These are phyloP conservation scores for Salmo trutta DNA, from an alignment of 2,797 vertebrate genomes.

Conservation along the genomic window DNA sequence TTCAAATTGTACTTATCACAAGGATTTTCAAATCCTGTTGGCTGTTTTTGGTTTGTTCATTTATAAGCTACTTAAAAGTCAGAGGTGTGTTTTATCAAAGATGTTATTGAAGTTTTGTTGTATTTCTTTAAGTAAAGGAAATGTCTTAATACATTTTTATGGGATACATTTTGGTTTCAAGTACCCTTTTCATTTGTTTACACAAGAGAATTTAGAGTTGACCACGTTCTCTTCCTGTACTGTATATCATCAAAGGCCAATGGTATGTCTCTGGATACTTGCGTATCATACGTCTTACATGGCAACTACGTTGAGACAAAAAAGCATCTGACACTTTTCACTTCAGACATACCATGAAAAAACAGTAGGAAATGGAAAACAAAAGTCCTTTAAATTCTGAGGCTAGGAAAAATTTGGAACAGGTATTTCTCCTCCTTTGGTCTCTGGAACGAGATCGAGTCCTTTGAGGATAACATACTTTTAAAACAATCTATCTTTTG, in stretches of 20 bases:
- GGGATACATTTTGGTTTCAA: background rate
- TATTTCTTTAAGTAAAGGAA: background rate
- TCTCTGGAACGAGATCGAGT: constrained; percentile 49
- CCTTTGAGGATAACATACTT: constrained; percentile 61
- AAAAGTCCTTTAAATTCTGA: constrained; percentile 12
- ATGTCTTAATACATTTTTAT: background rate
- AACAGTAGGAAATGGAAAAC: background rate
- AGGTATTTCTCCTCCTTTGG: constrained; percentile 43
- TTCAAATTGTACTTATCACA: background rate
- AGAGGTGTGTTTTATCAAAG: background rate
- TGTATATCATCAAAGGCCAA: background rate
- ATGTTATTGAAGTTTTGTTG: background rate
- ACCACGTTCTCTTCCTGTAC: background rate
- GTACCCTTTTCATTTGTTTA: background rate
- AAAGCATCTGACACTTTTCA: background rate
- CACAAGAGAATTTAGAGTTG: background rate
- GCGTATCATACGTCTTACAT: background rate
- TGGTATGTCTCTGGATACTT: background rate
- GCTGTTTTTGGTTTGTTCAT: too few species aligned
- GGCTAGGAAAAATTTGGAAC: constrained; percentile 16
- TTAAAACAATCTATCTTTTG: constrained; percentile 53
- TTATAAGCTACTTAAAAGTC: background rate
- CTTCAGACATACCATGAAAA: background rate
- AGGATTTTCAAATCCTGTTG: background rate
- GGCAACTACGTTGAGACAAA: background rate